Percentiles rank a stretch among this genome's conserved stretches.
These are phyloP conservation scores for Athalia rosae DNA, from an alignment of 2,888 invertebrate species.

Conservation along the genomic window DNA sequence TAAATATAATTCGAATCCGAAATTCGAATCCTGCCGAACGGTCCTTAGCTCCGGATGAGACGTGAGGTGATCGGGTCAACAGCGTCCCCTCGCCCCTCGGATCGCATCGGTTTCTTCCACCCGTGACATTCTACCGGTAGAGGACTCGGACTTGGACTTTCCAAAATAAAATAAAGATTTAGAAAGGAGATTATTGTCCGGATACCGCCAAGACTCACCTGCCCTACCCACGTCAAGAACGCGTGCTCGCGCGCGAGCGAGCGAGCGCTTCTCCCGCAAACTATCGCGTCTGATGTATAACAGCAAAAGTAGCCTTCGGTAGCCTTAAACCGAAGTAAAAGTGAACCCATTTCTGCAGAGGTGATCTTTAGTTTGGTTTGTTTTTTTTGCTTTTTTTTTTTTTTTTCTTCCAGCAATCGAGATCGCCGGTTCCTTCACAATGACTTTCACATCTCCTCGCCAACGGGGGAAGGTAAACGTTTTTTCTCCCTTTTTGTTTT, in stretches of 20 bases:
- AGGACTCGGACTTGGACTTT: conserved; percentile 58
- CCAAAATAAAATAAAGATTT: conserved; percentile 68
- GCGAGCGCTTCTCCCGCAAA: no score
- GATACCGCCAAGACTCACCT: background rate
- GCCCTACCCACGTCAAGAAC: conserved; percentile 47
- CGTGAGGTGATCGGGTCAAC: conserved; percentile 23
- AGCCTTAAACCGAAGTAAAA: conserved; percentile 63
- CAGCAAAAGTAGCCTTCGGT: background rate
- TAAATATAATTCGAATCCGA: background rate
- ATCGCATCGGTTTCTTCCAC: conserved; percentile 16
- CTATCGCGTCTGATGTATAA: no score
- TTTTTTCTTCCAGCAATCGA: conserved; percentile 13
- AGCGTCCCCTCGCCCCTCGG: conserved; percentile 17
- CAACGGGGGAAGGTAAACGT: conserved; percentile 33
- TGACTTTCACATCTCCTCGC: conserved; percentile 42
- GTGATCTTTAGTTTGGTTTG: conserved; percentile 38
- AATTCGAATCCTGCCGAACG: conserved; percentile 22
- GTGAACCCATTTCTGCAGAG: conserved; percentile 59
- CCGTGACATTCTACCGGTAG: conserved; percentile 37
- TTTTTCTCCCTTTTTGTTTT: background rate
- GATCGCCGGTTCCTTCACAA: conserved; percentile 20
- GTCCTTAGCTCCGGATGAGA: conserved; percentile 7
- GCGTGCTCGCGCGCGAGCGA: background rate
- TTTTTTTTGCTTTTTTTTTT: background rate
- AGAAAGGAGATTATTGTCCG: conserved; percentile 63